phyloP scores from a whole-genome alignment of 2,888 invertebrate species.

The Coleophora deauratella region DNA sequence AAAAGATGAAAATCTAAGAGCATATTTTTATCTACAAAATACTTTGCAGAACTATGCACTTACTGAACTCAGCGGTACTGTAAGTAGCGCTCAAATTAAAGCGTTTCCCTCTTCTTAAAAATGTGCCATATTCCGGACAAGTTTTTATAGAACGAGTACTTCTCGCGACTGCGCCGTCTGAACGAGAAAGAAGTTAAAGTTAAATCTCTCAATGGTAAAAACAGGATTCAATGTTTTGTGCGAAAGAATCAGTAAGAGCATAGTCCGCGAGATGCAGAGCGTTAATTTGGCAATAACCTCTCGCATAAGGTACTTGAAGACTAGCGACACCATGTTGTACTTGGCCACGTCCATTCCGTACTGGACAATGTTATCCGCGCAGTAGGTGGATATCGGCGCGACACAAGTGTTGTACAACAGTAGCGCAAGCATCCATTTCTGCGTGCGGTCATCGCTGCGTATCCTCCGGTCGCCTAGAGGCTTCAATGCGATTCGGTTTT shows the following conservation, averaged over 20 bases:
- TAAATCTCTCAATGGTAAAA: constrained; percentile 1
- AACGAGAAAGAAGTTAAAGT: constrained; percentile 23
- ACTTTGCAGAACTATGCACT: constrained; percentile 72
- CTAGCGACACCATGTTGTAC: constrained; percentile 45
- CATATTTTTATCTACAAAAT: constrained; percentile 12
- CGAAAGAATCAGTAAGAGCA: constrained; percentile 46
- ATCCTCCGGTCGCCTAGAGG: constrained; percentile 21
- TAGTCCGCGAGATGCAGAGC: constrained; percentile 38
- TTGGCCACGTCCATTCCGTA: constrained; percentile 61
- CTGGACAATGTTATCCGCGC: constrained; percentile 51
- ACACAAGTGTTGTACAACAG: constrained; percentile 58
- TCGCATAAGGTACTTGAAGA: constrained; percentile 48
- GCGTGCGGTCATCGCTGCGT: constrained; percentile 26
- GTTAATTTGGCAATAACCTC: constrained; percentile 36
- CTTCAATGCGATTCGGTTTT: constrained; percentile 18
- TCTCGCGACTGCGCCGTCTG: constrained; percentile 42
- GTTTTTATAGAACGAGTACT: constrained; percentile 63
- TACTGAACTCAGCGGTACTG: constrained; percentile 33
- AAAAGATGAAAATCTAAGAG: too few relatives aligned
- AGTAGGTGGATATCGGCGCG: constrained; percentile 58
- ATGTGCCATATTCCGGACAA: constrained; percentile 64
- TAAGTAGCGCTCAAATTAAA: constrained; percentile 11
- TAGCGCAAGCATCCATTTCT: constrained; percentile 58
- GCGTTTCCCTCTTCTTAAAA: constrained; percentile 49
- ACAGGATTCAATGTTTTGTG: neutral